Conservation (phyloP, 2,888 invertebrate species). For the Lomographa bimaculata region DNA sequence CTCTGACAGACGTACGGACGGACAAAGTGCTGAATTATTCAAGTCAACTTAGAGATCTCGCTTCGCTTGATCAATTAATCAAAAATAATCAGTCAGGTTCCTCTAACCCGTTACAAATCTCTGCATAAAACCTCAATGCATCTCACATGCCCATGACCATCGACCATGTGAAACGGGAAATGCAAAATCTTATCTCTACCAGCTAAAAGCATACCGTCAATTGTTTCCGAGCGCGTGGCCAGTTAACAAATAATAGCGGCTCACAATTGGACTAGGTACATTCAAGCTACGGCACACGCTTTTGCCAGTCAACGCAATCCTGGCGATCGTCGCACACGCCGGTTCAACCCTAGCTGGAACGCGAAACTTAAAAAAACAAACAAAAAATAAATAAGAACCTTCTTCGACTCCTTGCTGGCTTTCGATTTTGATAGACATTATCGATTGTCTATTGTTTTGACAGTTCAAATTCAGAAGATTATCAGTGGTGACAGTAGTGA, state of each 20-base stretch:
- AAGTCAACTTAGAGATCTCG: no score
- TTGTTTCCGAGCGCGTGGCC: slow-evolving; percentile 81
- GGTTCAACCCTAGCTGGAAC: slow-evolving; percentile 42
- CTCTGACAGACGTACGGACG: no score
- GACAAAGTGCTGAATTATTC: no score
- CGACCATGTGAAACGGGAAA: slow-evolving; percentile 51
- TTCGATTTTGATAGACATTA: neutral
- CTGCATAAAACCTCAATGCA: no score
- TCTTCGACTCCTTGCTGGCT: neutral
- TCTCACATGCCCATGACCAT: slow-evolving; percentile 17
- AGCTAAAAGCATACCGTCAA: slow-evolving; percentile 65
- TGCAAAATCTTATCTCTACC: slow-evolving; percentile 72
- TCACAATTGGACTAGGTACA: slow-evolving; percentile 78
- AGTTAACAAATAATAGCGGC: slow-evolving; percentile 78
- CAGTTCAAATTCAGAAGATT: slow-evolving; percentile 17
- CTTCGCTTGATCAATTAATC: no score
- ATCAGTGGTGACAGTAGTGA: slow-evolving; percentile 27
- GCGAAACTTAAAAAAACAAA: slow-evolving; percentile 16
- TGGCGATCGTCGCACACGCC: slow-evolving; percentile 66
- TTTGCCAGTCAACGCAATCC: slow-evolving; percentile 70
- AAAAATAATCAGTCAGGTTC: no score
- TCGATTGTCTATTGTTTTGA: slow-evolving; percentile 4
- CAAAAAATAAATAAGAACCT: neutral
- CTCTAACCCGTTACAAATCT: no score
- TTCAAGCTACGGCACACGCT: slow-evolving; percentile 55